Percentiles rank a stretch among this genome's conserved stretches.
These are phyloP conservation scores for Falcaria lacertinaria DNA, from an alignment of 2,888 invertebrate genomes.

Conservation along the genomic window DNA sequence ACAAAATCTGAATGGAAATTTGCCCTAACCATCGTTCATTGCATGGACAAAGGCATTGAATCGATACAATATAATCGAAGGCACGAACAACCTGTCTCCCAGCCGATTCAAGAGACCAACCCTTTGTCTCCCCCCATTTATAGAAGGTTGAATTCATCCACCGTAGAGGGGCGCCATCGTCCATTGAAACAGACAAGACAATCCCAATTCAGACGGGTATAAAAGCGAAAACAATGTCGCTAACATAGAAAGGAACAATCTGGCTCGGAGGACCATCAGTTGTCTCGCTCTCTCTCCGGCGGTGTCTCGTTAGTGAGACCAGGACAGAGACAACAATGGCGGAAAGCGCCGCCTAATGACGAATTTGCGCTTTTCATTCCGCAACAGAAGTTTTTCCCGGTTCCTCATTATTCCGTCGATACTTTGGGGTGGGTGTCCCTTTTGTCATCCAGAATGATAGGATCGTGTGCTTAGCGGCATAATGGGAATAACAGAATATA, in stretches of 20 bases:
- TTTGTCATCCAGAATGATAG: conserved; percentile 65
- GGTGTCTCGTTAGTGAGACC: conserved; percentile 28
- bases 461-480: conserved; percentile 59
- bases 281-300: conserved; percentile 48
- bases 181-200: conserved; percentile 78
- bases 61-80: conserved; percentile 78
- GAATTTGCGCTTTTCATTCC: conserved; percentile 81
- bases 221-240: conserved; percentile 80
- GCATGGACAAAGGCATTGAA: conserved; percentile 67
- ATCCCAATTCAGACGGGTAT: conserved; percentile 76
- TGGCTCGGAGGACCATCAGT: conserved; percentile 68
- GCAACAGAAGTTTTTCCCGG: conserved; percentile 80
- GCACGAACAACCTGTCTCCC: conserved; percentile 75
- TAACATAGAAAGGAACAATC: conserved; percentile 80
- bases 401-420: conserved; percentile 76
- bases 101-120: conserved; percentile 77
- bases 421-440: conserved; percentile 67
- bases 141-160: conserved; percentile 72
- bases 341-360: conserved; percentile 79
- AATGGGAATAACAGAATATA: conserved; percentile 43
- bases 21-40: conserved; percentile 76
- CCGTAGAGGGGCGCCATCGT: conserved; percentile 76
- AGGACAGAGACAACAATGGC: conserved; percentile 67
- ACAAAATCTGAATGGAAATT: conserved; percentile 74
- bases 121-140: conserved; percentile 77